phyloP scores from a whole-genome alignment of 92 coral and sea anemone genomes.

The Virgularia gustaviana region DNA sequence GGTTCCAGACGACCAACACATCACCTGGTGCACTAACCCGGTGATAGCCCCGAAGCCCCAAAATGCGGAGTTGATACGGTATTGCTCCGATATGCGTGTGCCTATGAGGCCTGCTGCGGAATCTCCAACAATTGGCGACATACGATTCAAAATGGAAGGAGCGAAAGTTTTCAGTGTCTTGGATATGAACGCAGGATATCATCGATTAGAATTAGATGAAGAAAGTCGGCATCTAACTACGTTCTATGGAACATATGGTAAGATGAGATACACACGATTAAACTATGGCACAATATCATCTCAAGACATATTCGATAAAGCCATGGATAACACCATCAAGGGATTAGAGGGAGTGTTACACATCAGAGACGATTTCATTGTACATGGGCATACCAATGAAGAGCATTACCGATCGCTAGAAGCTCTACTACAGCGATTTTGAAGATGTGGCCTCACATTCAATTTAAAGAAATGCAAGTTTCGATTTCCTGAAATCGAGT shows the following conservation, averaged over 20 bases:
- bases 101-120: slow-evolving; percentile 25
- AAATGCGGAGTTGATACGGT: slow-evolving; percentile 27
- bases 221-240: slow-evolving; percentile 44
- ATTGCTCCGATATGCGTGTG: slow-evolving; percentile 43
- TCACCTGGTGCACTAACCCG: slow-evolving; percentile 50
- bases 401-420: neutral
- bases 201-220: slow-evolving; percentile 32
- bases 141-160: slow-evolving; percentile 34
- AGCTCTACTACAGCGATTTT: slow-evolving; percentile 15
- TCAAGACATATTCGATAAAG: slow-evolving; percentile 46
- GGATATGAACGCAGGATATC: slow-evolving; percentile 28
- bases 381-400: slow-evolving; percentile 15
- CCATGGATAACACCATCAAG: slow-evolving; percentile 47
- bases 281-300: slow-evolving; percentile 43
- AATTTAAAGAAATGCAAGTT: slow-evolving; percentile 43
- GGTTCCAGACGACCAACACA: slow-evolving; percentile 45
- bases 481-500: slow-evolving; percentile 32
- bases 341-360: slow-evolving; percentile 37
- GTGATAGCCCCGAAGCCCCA: slow-evolving; percentile 46
- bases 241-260: slow-evolving; percentile 28
- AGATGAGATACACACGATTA: slow-evolving; percentile 48
- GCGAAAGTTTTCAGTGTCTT: slow-evolving; percentile 41
- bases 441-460: slow-evolving; percentile 40
- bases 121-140: slow-evolving; percentile 30
- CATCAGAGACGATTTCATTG: slow-evolving; percentile 50